A percentile compares a stretch with the other conserved stretches of the same genome.
phyloP scores from a whole-genome alignment of 2,888 invertebrate genomes.

The Serrognathus titanus region DNA sequence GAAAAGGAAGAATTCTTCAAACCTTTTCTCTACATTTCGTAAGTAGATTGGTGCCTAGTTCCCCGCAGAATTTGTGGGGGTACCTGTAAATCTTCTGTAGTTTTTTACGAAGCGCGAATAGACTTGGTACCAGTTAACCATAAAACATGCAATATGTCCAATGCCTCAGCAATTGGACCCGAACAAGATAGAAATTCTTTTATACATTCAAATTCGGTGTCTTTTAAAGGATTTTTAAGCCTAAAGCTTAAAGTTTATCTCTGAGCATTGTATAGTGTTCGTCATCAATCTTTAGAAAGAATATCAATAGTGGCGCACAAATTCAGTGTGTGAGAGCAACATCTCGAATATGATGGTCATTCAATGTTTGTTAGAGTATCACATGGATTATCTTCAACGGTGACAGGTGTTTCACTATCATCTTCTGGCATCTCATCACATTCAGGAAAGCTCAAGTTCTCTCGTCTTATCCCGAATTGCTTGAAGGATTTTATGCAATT shows the following conservation, averaged over 20 bases:
- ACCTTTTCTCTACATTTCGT: not conserved
- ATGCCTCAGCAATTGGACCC: not conserved
- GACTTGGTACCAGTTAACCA: not conserved
- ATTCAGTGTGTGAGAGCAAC: not conserved
- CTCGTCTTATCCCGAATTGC: not conserved
- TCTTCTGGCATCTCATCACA: not conserved
- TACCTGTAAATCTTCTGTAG: not conserved
- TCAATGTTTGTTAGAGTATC: too few relatives aligned
- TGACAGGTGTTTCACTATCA: too few relatives aligned
- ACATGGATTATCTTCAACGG: too few relatives aligned
- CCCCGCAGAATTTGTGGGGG: not conserved
- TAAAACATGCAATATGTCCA: slow-evolving; percentile 4
- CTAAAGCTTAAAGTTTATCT: not conserved
- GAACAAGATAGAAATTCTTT: not conserved
- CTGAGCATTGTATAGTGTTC: not conserved
- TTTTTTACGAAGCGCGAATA: not conserved
- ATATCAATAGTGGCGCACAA: not conserved
- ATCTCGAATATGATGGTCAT: not conserved
- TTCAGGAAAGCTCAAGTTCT: too few relatives aligned
- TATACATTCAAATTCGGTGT: not conserved
- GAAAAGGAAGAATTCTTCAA: not conserved
- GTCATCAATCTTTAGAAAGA: not conserved
- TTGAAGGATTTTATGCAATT: not conserved
- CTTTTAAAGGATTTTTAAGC: not conserved
- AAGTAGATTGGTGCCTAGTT: not conserved